Conservation (phyloP, 2,888 invertebrate genomes). For the Hirtodrosophila histrioides region DNA sequence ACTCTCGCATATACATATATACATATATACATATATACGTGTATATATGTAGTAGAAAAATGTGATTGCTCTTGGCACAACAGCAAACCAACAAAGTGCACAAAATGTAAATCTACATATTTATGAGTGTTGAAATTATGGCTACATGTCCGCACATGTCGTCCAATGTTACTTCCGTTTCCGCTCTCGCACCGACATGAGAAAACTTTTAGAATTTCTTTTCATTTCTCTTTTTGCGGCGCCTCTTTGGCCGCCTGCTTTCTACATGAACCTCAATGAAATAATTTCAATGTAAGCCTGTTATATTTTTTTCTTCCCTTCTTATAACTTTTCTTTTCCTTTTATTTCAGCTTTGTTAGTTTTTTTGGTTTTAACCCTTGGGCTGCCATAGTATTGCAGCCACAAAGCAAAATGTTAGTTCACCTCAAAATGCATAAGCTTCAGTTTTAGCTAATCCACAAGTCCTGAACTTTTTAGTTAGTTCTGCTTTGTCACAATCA, state of each 20-base stretch:
- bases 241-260: background rate
- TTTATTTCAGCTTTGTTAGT: conserved; percentile 13
- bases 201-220: conserved; percentile 73
- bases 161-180: conserved; percentile 70
- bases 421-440: background rate
- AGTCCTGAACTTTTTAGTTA: no score
- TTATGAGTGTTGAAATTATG: conserved; percentile 63
- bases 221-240: conserved; percentile 37
- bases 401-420: conserved; percentile 25
- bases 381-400: conserved; percentile 11
- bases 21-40: conserved; percentile 1
- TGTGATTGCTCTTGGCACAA: conserved; percentile 40
- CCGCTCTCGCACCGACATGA: conserved; percentile 61
- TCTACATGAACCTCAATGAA: conserved; percentile 37
- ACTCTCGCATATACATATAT: no score
- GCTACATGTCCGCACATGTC: conserved; percentile 64
- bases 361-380: conserved; percentile 26
- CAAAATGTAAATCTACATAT: conserved; percentile 56
- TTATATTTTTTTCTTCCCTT: conserved; percentile 22
- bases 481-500: no score
- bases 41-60: background rate
- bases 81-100: conserved; percentile 34
- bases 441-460: no score
- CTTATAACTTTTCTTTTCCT: conserved; percentile 15
- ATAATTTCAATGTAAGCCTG: conserved; percentile 56